Conservation (phyloP, 2,888 invertebrate species). For the Calameuta filiformis region DNA sequence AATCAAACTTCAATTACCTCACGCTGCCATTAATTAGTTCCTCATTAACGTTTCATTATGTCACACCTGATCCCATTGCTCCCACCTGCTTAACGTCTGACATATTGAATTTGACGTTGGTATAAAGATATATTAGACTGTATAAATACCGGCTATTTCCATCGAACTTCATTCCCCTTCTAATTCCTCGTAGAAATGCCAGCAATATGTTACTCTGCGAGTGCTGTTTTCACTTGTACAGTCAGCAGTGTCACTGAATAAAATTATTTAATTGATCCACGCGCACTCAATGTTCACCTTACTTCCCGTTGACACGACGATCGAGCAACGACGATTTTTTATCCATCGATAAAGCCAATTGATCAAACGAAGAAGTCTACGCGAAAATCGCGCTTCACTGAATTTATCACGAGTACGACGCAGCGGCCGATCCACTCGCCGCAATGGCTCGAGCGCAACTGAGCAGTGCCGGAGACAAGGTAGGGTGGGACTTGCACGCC, state of each 20-base stretch:
- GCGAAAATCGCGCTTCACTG: not conserved
- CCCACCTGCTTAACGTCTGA: no score
- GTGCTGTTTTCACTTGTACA: not conserved
- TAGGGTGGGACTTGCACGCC: not conserved
- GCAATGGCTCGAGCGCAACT: not conserved
- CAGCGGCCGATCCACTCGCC: not conserved
- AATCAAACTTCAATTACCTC: not conserved
- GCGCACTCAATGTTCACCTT: not conserved
- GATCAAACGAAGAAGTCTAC: not conserved
- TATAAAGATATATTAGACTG: not conserved
- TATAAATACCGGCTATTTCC: constrained; percentile 23
- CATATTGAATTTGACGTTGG: not conserved
- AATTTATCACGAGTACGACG: not conserved
- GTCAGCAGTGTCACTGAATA: not conserved
- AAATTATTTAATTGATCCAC: not conserved
- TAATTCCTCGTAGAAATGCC: not conserved
- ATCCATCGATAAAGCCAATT: not conserved
- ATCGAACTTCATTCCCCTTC: constrained; percentile 55
- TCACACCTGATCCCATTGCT: not conserved
- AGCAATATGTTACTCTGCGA: not conserved
- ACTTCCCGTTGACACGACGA: not conserved
- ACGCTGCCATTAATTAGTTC: not conserved
- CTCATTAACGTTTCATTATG: not conserved
- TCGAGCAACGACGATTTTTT: not conserved
- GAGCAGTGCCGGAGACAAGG: not conserved